Evolutionary conservation across 2,113 vertebrate genomes (phyloP), one percentile per base, ranked within the genome.

Genomic region (Amia ocellicauda): DNA sequence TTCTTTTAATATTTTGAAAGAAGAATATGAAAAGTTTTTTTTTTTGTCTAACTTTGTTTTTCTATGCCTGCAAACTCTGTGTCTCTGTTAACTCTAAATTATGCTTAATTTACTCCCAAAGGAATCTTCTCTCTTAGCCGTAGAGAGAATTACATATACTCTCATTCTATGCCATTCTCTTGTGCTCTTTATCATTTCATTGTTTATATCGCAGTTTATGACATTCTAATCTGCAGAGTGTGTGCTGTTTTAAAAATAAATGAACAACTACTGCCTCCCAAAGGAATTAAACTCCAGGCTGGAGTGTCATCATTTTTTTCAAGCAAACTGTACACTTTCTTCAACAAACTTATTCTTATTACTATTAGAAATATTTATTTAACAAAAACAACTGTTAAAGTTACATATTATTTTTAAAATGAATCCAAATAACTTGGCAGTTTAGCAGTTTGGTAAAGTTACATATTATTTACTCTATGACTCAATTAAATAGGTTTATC

Each of bases 21-120:
- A 7, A 36, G 5, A 36, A 11, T 7, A 36, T 36, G 5, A 36
- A 36, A 36, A 36, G 31, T 36, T 36, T 36, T 5, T 36, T 36
- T 36, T 5, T 11, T 7, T 36, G 5, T 36, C 11, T 7, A 36
- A 36, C 7, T 47, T 14, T 47, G 43, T 47, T 47, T 47, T 47
- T 14, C 10, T 16, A 14, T 14, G 4, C 13, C 16, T 47, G 1
- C 43, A 14, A 8, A n/a, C 42, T 41, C 65, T 75, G 74, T 75
- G 76, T 83, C 74, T 84, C 80, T 77, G 80, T 80, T 74, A 82
- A 69, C 43, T 47, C 43, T 47, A 47, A 47, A 47, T 74, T 88
- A 82, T 84, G 76, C 71, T 79, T 90, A 90, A 88, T 90, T 88
- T 83, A 79, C 76, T 88, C 86, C 86, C 85, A 72, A 74, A 85